Conservation (phyloP, 1,140 invertebrate genomes). For the Procambarus virginalis region DNA sequence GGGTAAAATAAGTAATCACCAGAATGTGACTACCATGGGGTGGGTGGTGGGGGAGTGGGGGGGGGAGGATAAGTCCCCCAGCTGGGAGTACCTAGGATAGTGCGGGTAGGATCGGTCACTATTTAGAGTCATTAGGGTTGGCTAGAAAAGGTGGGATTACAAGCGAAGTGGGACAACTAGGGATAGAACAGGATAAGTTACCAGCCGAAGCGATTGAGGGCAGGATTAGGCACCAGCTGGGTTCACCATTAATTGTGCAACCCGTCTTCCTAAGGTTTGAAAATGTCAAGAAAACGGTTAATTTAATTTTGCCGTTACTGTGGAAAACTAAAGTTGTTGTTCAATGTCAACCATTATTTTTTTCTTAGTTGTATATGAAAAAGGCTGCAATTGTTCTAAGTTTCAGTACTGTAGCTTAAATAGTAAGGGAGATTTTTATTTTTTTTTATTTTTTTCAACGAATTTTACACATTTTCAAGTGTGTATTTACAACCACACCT, state of each 20-base stretch:
- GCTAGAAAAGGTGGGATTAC: background rate
- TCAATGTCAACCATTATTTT: too few species aligned
- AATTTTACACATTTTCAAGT: too few species aligned
- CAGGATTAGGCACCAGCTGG: too few species aligned
- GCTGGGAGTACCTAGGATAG: background rate
- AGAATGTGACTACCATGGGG: background rate
- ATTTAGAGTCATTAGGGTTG: background rate
- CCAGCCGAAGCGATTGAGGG: background rate
- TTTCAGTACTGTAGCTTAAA: too few species aligned
- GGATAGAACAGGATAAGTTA: background rate
- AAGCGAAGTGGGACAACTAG: background rate
- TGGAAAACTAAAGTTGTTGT: too few species aligned
- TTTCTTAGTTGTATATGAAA: too few species aligned
- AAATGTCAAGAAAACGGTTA: too few species aligned
- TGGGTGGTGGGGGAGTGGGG: background rate
- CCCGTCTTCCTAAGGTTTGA: background rate
- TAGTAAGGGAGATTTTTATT: too few species aligned
- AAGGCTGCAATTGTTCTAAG: too few species aligned
- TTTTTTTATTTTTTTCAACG: too few species aligned
- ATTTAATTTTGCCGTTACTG: too few species aligned
- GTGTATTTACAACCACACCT: too few species aligned
- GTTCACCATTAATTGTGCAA: background rate
- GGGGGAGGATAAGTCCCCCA: background rate
- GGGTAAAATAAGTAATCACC: background rate
- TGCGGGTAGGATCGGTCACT: background rate